Percentiles rank a stretch among this genome's conserved stretches.
These are phyloP conservation scores for Phalacrocorax brasilianus DNA, from an alignment of 2,113 vertebrate genomes.

Conservation along the genomic window DNA sequence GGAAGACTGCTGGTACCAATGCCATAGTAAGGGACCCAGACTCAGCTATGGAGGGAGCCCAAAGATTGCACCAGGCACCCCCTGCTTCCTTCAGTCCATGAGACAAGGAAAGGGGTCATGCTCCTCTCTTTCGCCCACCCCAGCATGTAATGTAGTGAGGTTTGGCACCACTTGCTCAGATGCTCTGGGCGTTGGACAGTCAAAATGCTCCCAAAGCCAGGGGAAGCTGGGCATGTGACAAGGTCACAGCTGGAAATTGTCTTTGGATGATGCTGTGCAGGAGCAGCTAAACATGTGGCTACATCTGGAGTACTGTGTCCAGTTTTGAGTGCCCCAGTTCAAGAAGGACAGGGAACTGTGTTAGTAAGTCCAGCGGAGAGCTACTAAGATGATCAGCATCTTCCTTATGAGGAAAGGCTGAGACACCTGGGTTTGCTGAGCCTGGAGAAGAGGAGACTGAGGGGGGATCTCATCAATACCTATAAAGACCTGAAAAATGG, in stretches of 20 bases:
- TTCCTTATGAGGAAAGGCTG: too few species aligned
- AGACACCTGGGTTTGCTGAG: too few species aligned
- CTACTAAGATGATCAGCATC: too few species aligned
- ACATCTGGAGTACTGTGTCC: too few species aligned
- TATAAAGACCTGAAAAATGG: too few species aligned
- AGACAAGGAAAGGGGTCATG: neutral
- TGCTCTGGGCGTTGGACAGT: neutral
- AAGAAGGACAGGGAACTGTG: too few species aligned
- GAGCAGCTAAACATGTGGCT: neutral
- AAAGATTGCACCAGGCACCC: neutral
- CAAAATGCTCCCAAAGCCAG: neutral
- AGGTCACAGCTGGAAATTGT: neutral
- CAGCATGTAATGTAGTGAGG: accelerated
- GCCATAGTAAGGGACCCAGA: accelerated
- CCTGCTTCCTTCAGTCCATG: neutral
- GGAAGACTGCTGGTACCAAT: neutral
- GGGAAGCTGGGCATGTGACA: neutral
- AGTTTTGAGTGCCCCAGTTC: too few species aligned
- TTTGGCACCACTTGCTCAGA: accelerated
- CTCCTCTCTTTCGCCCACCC: neutral
- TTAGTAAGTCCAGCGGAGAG: too few species aligned
- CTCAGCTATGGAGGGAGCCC: neutral
- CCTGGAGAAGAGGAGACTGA: too few species aligned
- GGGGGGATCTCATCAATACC: too few species aligned
- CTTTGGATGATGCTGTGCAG: neutral